Conservation (phyloP, 1,140 invertebrate genomes). For the Andricus grossulariae region DNA sequence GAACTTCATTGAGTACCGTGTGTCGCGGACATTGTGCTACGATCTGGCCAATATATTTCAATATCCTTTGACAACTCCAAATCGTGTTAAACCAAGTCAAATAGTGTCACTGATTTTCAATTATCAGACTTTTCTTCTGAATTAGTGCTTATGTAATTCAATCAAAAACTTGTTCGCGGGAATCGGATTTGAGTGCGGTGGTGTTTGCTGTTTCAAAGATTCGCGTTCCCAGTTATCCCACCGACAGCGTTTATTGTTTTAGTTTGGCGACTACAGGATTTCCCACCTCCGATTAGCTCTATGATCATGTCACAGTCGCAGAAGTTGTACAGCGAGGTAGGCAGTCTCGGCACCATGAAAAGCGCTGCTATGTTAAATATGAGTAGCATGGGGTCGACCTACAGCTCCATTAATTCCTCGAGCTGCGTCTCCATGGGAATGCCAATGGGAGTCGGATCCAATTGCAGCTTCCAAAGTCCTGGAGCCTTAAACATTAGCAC, state of each 20-base stretch:
- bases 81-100: not conserved
- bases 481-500: constrained; percentile 83
- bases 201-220: not conserved
- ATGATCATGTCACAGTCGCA: constrained; percentile 76
- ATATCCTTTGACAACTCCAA: not conserved
- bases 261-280: too few species aligned
- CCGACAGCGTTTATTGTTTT: too few species aligned
- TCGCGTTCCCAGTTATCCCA: too few species aligned
- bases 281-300: constrained; percentile 49
- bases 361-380: constrained; percentile 72
- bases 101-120: not conserved
- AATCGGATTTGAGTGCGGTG: not conserved
- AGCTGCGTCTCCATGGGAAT: constrained; percentile 76
- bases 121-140: too few species aligned
- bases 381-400: constrained; percentile 83
- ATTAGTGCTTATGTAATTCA: constrained; percentile 24
- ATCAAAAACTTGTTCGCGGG: too few species aligned
- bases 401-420: constrained; percentile 87
- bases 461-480: constrained; percentile 81
- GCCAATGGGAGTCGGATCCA: constrained; percentile 76
- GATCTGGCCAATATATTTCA: not conserved
- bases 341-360: constrained; percentile 62
- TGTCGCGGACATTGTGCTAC: too few species aligned
- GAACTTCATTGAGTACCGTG: too few species aligned
- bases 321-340: constrained; percentile 76